A percentile compares a stretch with the other conserved stretches of the same genome.
Evolutionary conservation across 2,888 invertebrate species (phyloP).

Genomic region (Archaeoteleia sp.): DNA sequence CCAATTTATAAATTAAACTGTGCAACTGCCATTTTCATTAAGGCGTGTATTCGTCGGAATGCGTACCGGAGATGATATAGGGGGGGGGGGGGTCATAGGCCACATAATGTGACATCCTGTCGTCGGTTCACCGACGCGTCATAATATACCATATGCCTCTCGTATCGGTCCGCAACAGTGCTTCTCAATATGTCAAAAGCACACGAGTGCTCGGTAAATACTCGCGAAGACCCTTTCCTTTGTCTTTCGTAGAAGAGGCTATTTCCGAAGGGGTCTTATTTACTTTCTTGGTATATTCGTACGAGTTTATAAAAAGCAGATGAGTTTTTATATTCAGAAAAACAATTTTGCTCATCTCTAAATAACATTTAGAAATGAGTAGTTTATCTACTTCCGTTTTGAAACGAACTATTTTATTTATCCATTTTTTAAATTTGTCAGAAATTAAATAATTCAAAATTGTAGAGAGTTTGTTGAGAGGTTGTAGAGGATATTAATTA

Average conservation of each 20-base stretch:
- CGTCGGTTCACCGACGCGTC: conserved; percentile 65
- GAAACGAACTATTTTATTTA: conserved; percentile 9
- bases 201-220: conserved; percentile 31
- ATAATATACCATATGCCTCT: conserved; percentile 62
- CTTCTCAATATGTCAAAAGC: conserved; percentile 45
- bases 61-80: conserved; percentile 55
- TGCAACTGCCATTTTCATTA: conserved; percentile 66
- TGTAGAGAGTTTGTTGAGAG: no score
- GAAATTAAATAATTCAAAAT: no score
- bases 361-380: no score
- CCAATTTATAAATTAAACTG: conserved; percentile 62
- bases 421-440: conserved; percentile 2
- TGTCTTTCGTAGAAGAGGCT: no score
- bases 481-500: no score
- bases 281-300: conserved; percentile 12
- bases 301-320: conserved; percentile 16
- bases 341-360: no score
- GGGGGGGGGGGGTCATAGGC: conserved; percentile 68
- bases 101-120: conserved; percentile 72
- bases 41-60: conserved; percentile 61
- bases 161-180: conserved; percentile 38
- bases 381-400: conserved; percentile 10
- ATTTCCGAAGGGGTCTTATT: no score
- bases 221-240: conserved; percentile 22
- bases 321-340: no score